phyloP scores from a whole-genome alignment of 2,888 invertebrate species.

The Achlya flavicornis region DNA sequence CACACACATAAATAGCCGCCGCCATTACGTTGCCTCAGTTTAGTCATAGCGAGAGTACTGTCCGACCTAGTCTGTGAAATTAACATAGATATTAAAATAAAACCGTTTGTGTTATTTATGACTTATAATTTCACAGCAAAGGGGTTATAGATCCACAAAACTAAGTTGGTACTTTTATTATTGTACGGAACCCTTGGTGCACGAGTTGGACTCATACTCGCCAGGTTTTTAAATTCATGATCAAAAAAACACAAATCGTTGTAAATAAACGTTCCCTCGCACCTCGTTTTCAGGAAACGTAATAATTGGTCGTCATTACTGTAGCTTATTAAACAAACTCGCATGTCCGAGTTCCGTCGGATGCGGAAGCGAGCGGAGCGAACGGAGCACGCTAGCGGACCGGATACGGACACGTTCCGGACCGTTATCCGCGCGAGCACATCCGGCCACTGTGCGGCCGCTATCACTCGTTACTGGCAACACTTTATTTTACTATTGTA shows the following conservation, averaged over 20 bases:
- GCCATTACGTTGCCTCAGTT: too few species aligned
- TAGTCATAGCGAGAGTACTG: too few species aligned
- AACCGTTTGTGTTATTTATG: too few species aligned
- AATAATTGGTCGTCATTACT: slow-evolving; percentile 40
- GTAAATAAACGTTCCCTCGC: slow-evolving; percentile 13
- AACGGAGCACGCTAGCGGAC: slow-evolving; percentile 39
- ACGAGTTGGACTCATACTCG: too few species aligned
- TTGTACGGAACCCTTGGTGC: too few species aligned
- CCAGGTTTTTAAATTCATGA: too few species aligned
- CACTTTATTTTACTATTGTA: slow-evolving; percentile 15
- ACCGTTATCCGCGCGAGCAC: slow-evolving; percentile 67
- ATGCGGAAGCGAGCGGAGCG: slow-evolving; percentile 41
- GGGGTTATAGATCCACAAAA: too few species aligned
- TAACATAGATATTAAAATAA: too few species aligned
- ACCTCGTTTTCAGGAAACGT: slow-evolving; percentile 25
- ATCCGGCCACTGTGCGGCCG: slow-evolving; percentile 45
- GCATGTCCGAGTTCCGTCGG: slow-evolving; percentile 40
- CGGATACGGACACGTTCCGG: slow-evolving; percentile 70
- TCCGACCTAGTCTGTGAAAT: too few species aligned
- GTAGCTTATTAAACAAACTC: slow-evolving; percentile 52
- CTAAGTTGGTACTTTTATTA: too few species aligned
- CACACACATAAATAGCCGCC: too few species aligned
- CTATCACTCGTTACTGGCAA: slow-evolving; percentile 37
- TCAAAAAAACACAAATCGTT: background rate
- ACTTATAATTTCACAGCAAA: too few species aligned